Conservation (phyloP, 2,797 vertebrate genomes). For the Poeciliopsis turneri region DNA sequence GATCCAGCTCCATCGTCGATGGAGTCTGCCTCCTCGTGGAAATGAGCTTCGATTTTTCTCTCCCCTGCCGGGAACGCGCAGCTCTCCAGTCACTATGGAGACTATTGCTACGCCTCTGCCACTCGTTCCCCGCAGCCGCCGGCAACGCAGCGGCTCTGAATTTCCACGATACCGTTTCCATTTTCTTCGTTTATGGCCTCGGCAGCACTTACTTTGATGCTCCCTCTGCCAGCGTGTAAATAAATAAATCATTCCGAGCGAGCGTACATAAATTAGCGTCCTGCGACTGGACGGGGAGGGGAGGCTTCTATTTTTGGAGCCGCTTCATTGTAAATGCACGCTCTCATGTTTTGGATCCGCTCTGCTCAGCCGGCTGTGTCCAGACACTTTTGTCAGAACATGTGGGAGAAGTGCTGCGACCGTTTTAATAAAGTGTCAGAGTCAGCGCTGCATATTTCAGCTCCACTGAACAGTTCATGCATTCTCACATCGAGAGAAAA, state of each 20-base stretch:
- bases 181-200: slow-evolving; percentile 37
- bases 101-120: not conserved
- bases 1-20: slow-evolving; percentile 11
- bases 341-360: slow-evolving; percentile 36
- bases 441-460: slow-evolving; percentile 31
- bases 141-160: slow-evolving; percentile 29
- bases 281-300: not conserved
- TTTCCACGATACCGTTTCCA: slow-evolving; percentile 45
- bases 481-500: not conserved
- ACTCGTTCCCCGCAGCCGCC: not conserved
- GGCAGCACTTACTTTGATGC: slow-evolving; percentile 54
- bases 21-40: slow-evolving; percentile 39
- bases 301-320: slow-evolving; percentile 50
- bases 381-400: slow-evolving; percentile 9
- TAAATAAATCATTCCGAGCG: slow-evolving; percentile 61
- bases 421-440: slow-evolving; percentile 44
- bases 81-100: slow-evolving; percentile 27
- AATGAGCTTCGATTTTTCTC: slow-evolving; percentile 58
- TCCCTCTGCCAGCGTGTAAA: slow-evolving; percentile 27
- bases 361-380: slow-evolving; percentile 9
- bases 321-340: slow-evolving; percentile 33
- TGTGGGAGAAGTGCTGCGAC: slow-evolving; percentile 35
- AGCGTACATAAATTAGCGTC: slow-evolving; percentile 47
- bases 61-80: slow-evolving; percentile 32
- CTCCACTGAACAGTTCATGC: slow-evolving; percentile 25